Conservation (phyloP, 2,888 invertebrate species). For the Frankliniella fusca region DNA sequence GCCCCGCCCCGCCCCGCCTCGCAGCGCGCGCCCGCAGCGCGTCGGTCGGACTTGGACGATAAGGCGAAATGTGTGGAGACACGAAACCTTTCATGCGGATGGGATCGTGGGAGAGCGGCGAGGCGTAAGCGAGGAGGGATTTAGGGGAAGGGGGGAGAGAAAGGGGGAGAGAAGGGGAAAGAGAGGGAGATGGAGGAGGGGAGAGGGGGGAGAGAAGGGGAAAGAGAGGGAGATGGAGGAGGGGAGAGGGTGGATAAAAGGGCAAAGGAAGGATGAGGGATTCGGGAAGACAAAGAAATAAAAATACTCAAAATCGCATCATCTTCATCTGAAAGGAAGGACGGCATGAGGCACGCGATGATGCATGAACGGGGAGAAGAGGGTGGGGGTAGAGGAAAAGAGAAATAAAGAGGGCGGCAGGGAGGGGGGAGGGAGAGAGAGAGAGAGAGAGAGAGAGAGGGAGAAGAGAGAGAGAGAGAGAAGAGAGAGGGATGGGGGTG, state of each 20-base stretch:
- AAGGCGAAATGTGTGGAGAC: conserved; percentile 16
- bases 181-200: no score
- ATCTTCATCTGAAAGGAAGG: not conserved
- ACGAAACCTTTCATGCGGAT: conserved; percentile 21
- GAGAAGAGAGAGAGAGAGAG: no score
- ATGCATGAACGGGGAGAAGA: not conserved
- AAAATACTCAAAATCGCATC: not conserved
- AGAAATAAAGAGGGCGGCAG: not conserved
- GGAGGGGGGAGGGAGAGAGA: not conserved
- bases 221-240: not conserved
- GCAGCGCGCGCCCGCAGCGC: not conserved
- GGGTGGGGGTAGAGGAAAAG: no score
- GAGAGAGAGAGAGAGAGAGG: no score
- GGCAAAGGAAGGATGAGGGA: not conserved
- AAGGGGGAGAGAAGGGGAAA: no score
- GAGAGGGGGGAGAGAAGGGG: not conserved
- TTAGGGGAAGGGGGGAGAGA: not conserved
- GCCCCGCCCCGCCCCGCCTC: no score
- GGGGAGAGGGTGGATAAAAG: not conserved
- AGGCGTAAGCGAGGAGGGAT: not conserved
- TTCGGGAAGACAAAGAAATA: not conserved
- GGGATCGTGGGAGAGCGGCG: not conserved
- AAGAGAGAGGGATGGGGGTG: not conserved
- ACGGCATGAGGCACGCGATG: not conserved
- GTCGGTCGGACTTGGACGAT: not conserved